Base-by-base conservation (phyloP, 2,113 vertebrate species). In the Corythoichthys haematopterus region DNA sequence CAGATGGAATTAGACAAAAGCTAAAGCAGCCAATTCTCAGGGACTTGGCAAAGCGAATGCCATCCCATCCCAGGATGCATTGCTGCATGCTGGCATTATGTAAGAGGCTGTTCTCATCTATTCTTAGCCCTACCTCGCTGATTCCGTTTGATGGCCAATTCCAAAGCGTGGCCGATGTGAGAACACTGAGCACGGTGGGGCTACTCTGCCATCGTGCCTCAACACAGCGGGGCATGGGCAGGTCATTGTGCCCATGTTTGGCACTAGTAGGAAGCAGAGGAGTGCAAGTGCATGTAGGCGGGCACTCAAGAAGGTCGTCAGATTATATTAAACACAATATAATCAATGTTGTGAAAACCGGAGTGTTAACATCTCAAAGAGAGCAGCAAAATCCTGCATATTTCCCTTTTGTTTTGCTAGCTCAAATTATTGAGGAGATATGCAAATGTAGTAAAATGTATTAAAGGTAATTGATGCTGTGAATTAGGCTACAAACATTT, bases 31-130 rank as follows among this genome's bases (percentile, higher is more conserved):
- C 46, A 47, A 20, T 71, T 71, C 70, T 74, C 45, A 13, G 68
- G 33, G 70, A 70, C 80, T 76, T 72, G 80, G 79, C 55, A 77
- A 68, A 68, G 80, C 74, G 60, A 55, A 46, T 71, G 75, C 80
- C 82, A 81, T 76, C 81, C 80, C 74, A 57, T 86, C 85, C 87
- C 90, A 90, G 81, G 88, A 89, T 89, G 87, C 87, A 84, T 73
- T 16, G 70, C 47, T 55, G 52, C 52, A 55, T 55, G 83, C 70
- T 70, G 28, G 75, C 55, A 71, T 93, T 93, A 93, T 89, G 88
- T 88, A 93, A 93, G 88, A 85, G 85, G 84, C 85, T 84, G 88
- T 87, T 87, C 87, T 79, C 14, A 65, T 80, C 90, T 92, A 92
- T 91, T 91, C 86, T 91, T 91, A 92, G 91, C 79, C 61, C 79